Evolutionary conservation across 2,888 invertebrate species (phyloP), one percentile per base, ranked within the genome.

Genomic region (Tortricodes alternella): DNA sequence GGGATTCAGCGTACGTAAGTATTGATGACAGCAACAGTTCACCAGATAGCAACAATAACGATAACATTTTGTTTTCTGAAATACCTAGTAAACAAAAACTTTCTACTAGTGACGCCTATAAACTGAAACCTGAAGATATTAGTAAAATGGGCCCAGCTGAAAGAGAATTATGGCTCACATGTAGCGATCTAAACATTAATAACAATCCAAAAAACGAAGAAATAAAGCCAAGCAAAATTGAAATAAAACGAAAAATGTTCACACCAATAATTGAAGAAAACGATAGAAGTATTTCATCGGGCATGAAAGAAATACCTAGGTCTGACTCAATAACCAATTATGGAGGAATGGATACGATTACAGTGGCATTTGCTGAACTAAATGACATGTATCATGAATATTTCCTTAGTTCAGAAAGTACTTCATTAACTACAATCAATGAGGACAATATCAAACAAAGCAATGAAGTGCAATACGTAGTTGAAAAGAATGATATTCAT

Each of bases 1-100:
- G 91, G 87, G 92, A 92, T 73, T 91, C 92, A 6, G 91, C 91
- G 8, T 92, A 92, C 64, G 88, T 91, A 63, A 92, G 91, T 76
- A 91, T 91, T 60, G 92, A 92, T 63, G 92, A 91, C 57, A 84
- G 73, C 62, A 88, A 81, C 64, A 80, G 82, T 67, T 83, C 87
- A 5, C 83, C 90, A 32, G 91, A 90, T 65, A 85, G 63, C 59
- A 89, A 86, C 62, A 82, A 83, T 64, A 88, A 84, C 63, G 83
- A 83, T 61, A 80, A 73, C 65, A 68, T 67, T 57, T 55, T 63
- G 41, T 64, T 76, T 34, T 62, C 70, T 61, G 84, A 84, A 29
- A 52, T 71, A 60, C 38, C 65, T 46, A 68, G 66, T 70, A 86
- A 83, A 71, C 76, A 74, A 50, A 79, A 75, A 61, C 62, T 68